phyloP scores from a whole-genome alignment of 2,888 invertebrate genomes.

The Yponomeuta plumbellus region DNA sequence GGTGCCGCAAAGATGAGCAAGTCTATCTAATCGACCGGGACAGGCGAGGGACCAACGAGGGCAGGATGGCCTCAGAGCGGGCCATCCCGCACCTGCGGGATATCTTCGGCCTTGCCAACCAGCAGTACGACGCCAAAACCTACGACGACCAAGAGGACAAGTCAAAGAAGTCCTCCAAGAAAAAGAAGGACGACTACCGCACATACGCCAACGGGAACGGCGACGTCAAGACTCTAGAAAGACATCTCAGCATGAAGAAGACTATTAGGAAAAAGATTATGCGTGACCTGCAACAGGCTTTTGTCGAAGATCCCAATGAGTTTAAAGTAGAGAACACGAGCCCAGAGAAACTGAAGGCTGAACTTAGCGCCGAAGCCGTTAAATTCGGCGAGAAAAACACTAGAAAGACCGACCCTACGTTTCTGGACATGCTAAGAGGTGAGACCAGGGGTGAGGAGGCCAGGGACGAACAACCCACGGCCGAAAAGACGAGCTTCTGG shows the following conservation, averaged over 20 bases:
- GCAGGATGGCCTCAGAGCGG: slow-evolving; percentile 81
- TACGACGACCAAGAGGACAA: slow-evolving; percentile 70
- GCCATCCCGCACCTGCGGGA: slow-evolving; percentile 86
- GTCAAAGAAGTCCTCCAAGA: slow-evolving; percentile 73
- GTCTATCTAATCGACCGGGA: slow-evolving; percentile 42
- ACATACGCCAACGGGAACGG: slow-evolving; percentile 80
- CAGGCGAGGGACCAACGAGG: slow-evolving; percentile 34
- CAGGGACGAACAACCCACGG: slow-evolving; percentile 64
- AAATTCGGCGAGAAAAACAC: slow-evolving; percentile 77
- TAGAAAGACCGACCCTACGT: slow-evolving; percentile 77
- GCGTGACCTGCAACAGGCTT: slow-evolving; percentile 86
- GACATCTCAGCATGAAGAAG: slow-evolving; percentile 91
- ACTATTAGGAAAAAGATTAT: slow-evolving; percentile 90
- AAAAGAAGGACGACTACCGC: slow-evolving; percentile 83
- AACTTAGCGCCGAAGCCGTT: slow-evolving; percentile 80
- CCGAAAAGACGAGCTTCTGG: slow-evolving; percentile 81
- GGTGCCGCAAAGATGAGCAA: slow-evolving; percentile 63
- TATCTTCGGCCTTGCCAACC: slow-evolving; percentile 79
- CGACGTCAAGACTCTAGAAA: slow-evolving; percentile 84
- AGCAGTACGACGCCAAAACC: slow-evolving; percentile 67
- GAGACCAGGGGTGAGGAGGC: slow-evolving; percentile 67
- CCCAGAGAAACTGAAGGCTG: slow-evolving; percentile 81
- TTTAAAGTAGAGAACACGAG: slow-evolving; percentile 82
- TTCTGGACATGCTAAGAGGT: slow-evolving; percentile 81
- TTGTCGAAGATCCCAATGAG: slow-evolving; percentile 83